Percentiles rank a stretch among this genome's conserved stretches.
phyloP scores from a whole-genome alignment of 2,888 invertebrate species.

The Icerya purchasi region DNA sequence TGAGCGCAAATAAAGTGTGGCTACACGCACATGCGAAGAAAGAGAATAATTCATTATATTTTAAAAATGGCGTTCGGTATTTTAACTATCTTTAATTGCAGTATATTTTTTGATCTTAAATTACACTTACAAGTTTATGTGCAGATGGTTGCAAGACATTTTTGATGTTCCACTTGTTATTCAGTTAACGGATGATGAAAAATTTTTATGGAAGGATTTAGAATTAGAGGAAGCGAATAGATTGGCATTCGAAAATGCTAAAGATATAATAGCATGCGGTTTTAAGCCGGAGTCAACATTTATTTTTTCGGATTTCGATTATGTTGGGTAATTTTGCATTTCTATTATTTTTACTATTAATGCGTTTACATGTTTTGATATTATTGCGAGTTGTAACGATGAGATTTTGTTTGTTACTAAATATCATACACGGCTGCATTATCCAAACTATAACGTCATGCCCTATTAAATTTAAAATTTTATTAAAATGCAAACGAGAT shows the following conservation, averaged over 20 bases:
- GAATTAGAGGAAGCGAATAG: constrained; percentile 66
- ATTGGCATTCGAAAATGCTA: constrained; percentile 76
- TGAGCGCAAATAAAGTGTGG: too few species aligned
- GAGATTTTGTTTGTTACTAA: too few species aligned
- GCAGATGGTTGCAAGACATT: constrained; percentile 84
- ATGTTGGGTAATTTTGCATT: constrained; percentile 51
- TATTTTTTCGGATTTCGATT: constrained; percentile 84
- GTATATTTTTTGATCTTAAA: too few species aligned
- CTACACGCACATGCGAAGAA: too few species aligned
- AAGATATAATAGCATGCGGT: constrained; percentile 93
- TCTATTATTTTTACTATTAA: neutral
- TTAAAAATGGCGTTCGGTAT: too few species aligned
- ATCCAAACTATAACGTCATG: neutral
- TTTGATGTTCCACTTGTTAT: constrained; percentile 90
- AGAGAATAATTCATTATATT: too few species aligned
- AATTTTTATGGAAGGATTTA: constrained; percentile 88
- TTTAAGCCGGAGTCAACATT: constrained; percentile 88
- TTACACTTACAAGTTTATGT: too few species aligned
- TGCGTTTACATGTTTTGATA: too few species aligned
- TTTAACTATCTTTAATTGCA: too few species aligned
- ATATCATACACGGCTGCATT: too few species aligned
- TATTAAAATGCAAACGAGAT: too few species aligned
- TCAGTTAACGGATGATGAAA: constrained; percentile 96
- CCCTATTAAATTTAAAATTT: neutral
- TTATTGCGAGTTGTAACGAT: too few species aligned